phyloP scores from a whole-genome alignment of 2,113 vertebrate species.

The Telmatochromis brachygnathus region DNA sequence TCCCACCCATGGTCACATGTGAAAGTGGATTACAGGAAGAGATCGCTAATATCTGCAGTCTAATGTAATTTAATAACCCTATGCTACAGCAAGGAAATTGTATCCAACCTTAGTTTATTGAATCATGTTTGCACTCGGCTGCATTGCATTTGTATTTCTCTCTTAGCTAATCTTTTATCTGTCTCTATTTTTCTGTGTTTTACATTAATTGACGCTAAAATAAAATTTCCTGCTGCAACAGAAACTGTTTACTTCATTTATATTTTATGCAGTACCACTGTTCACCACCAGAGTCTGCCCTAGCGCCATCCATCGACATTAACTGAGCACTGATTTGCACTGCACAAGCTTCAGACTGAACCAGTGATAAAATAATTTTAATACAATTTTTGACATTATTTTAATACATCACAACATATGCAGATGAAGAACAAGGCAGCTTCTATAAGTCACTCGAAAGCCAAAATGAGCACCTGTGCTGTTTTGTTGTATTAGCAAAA shows the following conservation, averaged over 20 bases:
- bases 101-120: background rate
- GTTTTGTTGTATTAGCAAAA: constrained; percentile 1
- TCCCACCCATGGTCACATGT: background rate
- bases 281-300: background rate
- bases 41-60: background rate
- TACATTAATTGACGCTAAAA: background rate
- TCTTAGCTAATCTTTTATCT: background rate
- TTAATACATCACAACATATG: background rate
- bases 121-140: background rate
- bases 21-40: background rate
- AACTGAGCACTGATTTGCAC: background rate
- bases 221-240: background rate
- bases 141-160: background rate
- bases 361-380: constrained; percentile 51
- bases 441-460: constrained; percentile 4
- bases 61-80: background rate
- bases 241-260: background rate
- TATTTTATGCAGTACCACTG: background rate
- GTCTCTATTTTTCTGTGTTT: background rate
- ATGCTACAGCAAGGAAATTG: background rate
- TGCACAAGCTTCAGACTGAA: background rate
- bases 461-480: constrained; percentile 1
- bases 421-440: background rate
- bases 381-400: background rate
- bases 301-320: background rate